Conservation (phyloP, 1,140 invertebrate genomes). For the Drosophila sechellia region DNA sequence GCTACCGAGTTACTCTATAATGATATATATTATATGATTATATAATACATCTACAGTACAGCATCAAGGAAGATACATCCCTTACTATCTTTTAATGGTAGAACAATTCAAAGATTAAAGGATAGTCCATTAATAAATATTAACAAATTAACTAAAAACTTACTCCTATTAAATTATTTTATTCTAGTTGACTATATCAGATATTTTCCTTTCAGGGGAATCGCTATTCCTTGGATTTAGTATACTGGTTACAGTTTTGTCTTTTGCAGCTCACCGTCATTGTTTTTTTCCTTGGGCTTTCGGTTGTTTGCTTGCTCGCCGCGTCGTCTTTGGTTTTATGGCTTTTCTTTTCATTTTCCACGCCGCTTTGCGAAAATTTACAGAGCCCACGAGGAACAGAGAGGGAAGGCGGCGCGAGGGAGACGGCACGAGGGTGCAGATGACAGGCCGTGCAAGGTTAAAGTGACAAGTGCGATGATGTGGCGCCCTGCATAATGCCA, state of each 20-base stretch:
- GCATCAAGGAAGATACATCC: not conserved
- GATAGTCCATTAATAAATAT: too few species aligned
- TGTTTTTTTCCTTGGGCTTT: conserved; percentile 35
- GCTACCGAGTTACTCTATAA: not conserved
- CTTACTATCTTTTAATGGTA: too few species aligned
- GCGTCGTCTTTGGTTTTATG: conserved; percentile 82
- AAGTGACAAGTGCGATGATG: conserved; percentile 81
- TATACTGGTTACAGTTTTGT: conserved; percentile 28
- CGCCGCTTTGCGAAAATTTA: conserved; percentile 80
- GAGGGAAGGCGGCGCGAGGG: conserved; percentile 1
- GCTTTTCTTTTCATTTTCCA: conserved; percentile 83
- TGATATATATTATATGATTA: too few species aligned
- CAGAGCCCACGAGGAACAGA: conserved; percentile 24
- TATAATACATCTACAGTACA: too few species aligned
- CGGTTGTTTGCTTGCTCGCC: conserved; percentile 66
- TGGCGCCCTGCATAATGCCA: conserved; percentile 75
- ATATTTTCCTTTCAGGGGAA: conserved; percentile 3
- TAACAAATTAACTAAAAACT: too few species aligned
- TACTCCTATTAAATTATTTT: not conserved
- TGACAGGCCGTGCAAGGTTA: conserved; percentile 80
- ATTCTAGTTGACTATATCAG: too few species aligned
- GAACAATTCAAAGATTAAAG: not conserved
- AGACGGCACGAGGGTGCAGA: conserved; percentile 24
- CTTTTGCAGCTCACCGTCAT: conserved; percentile 45
- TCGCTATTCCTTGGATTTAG: not conserved